A percentile compares a stretch with the other conserved stretches of the same genome.
These are phyloP conservation scores for Turritopsis rubra DNA, from an alignment of 30 jellyfish, hydroid and myxozoan genomes.

Conservation along the genomic window DNA sequence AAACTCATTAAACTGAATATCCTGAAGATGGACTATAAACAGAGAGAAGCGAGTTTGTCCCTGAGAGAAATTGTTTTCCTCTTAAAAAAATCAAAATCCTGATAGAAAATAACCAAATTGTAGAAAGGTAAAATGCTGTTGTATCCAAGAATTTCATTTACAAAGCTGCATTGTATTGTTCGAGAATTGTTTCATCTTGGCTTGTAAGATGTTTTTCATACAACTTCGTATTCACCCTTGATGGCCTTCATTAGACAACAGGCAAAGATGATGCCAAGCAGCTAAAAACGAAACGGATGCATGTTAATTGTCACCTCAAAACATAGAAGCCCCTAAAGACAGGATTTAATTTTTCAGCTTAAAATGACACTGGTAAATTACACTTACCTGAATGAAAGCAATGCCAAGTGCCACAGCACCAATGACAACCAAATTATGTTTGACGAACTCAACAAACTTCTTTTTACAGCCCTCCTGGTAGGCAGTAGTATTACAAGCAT, in stretches of 20 bases:
- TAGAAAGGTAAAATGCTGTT: not conserved
- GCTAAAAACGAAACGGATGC: conserved; percentile 19
- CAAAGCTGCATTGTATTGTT: not conserved
- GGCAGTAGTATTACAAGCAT: conserved; percentile 12
- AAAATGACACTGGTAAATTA: too few relatives aligned
- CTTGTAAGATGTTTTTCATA: conserved; percentile 24
- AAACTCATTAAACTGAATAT: not conserved
- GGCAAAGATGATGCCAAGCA: conserved; percentile 96
- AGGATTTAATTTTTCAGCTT: too few relatives aligned
- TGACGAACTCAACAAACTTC: conserved; percentile 64
- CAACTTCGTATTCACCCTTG: conserved; percentile 96
- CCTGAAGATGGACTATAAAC: not conserved
- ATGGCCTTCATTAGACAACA: conserved; percentile 74
- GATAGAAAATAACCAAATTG: not conserved
- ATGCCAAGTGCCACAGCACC: conserved; percentile 90
- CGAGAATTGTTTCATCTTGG: not conserved
- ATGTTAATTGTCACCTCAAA: too few relatives aligned
- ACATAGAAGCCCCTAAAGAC: too few relatives aligned
- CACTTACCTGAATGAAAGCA: conserved; percentile 90
- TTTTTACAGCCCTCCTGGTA: conserved; percentile 66
- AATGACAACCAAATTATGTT: conserved; percentile 62
- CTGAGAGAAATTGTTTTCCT: not conserved
- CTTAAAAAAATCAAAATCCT: not conserved
- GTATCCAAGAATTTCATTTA: not conserved
- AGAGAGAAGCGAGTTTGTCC: not conserved